Evolutionary conservation across 1,140 invertebrate genomes (phyloP).

Genomic region (Ectropis grisescens): DNA sequence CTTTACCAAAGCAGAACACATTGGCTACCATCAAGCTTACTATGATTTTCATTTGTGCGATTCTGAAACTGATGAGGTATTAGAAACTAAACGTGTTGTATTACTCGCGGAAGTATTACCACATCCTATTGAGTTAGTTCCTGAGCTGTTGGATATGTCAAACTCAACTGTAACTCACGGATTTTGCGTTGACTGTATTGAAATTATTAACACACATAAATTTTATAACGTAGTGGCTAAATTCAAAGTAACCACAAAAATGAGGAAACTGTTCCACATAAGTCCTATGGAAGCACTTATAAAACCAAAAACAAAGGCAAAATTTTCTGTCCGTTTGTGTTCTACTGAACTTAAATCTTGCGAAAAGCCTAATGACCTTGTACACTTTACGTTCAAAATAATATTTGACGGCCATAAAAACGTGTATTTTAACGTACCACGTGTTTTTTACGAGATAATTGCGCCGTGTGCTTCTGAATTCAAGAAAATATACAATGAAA

Average conservation of each 20-base stretch:
- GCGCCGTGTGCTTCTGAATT: conserved; percentile 36
- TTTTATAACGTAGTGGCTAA: conserved; percentile 16
- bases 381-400: conserved; percentile 52
- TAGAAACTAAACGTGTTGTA: conserved; percentile 30
- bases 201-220: conserved; percentile 35
- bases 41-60: conserved; percentile 39
- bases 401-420: conserved; percentile 23
- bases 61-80: conserved; percentile 16
- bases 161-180: conserved; percentile 25
- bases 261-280: conserved; percentile 37
- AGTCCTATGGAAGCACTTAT: conserved; percentile 28
- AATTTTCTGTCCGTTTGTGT: conserved; percentile 29
- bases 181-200: conserved; percentile 29
- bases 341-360: conserved; percentile 11
- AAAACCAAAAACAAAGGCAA: conserved; percentile 12
- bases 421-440: conserved; percentile 33
- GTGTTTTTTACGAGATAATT: conserved; percentile 50
- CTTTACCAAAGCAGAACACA: conserved; percentile 33
- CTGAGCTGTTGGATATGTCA: conserved; percentile 41
- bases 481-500: conserved; percentile 22
- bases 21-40: conserved; percentile 38
- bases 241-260: conserved; percentile 35
- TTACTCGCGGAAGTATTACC: conserved; percentile 38
- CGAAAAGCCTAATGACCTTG: conserved; percentile 17
- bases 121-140: conserved; percentile 35